Evolutionary conservation across 2,797 vertebrate genomes (phyloP).

Genomic region (Hafferia zeledoni): DNA sequence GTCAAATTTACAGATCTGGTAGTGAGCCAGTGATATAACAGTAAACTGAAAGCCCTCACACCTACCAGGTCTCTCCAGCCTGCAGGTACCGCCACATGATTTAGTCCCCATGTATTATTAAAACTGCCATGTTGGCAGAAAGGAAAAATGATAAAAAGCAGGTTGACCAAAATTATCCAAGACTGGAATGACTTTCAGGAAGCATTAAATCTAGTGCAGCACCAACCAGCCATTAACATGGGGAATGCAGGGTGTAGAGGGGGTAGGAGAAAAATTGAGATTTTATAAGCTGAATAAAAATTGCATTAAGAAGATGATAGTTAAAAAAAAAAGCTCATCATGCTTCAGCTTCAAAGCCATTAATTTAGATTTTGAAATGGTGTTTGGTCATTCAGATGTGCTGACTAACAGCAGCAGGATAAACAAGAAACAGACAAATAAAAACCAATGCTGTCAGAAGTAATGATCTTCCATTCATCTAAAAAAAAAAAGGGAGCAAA

Average conservation of each 20-base stretch:
- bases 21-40: accelerated
- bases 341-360: background rate
- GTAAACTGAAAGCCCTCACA: background rate
- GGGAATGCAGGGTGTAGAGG: background rate
- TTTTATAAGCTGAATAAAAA: background rate
- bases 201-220: background rate
- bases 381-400: background rate
- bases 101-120: background rate
- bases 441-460: background rate
- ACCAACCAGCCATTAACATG: background rate
- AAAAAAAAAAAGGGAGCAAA: background rate
- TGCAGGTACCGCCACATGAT: background rate
- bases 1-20: background rate
- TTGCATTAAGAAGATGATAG: background rate
- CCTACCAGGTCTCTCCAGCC: background rate
- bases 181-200: background rate
- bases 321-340: background rate
- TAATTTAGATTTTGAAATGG: background rate
- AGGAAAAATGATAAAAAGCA: background rate
- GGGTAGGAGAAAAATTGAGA: background rate
- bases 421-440: background rate
- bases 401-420: background rate
- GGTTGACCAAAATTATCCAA: background rate
- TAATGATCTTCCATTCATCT: background rate
- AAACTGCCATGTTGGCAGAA: background rate